Evolutionary conservation across 37 sponge, comb jelly and placozoan species (phyloP).

Genomic region (Cliona cf. orientalis): DNA sequence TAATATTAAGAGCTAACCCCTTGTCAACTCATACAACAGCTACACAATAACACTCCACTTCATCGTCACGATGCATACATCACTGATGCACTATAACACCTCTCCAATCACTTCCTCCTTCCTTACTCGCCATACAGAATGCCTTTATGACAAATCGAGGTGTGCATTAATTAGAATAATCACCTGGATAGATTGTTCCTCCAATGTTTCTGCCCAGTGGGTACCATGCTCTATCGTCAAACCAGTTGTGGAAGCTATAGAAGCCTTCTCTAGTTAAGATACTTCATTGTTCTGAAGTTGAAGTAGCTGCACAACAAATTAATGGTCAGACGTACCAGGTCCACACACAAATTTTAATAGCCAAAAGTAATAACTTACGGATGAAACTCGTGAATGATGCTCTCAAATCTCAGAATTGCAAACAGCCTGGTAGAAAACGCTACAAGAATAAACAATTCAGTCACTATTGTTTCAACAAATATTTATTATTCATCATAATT

Average conservation of each 20-base stretch:
- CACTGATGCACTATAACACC: no score
- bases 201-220: slow-evolving; percentile 99
- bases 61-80: no score
- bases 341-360: no score
- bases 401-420: slow-evolving; percentile 98
- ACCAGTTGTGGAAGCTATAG: slow-evolving; percentile 99
- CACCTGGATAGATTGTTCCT: slow-evolving; percentile 98
- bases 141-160: no score
- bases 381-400: slow-evolving; percentile 99
- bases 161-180: no score
- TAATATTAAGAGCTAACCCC: no score
- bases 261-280: slow-evolving; percentile 93
- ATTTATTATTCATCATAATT: no score
- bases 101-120: no score
- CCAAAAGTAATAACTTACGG: slow-evolving; percentile 91
- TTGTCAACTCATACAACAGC: no score
- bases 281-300: slow-evolving; percentile 96
- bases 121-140: no score
- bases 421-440: slow-evolving; percentile 97
- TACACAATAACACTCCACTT: no score
- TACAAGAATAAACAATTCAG: slow-evolving; percentile 46
- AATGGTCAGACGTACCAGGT: not conserved
- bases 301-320: slow-evolving; percentile 83
- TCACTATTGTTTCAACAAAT: no score
- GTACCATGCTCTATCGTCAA: slow-evolving; percentile 99